These are phyloP conservation scores for Drosophila stalkeri DNA, from an alignment of 2,888 invertebrate genomes.

Conservation along the genomic window DNA sequence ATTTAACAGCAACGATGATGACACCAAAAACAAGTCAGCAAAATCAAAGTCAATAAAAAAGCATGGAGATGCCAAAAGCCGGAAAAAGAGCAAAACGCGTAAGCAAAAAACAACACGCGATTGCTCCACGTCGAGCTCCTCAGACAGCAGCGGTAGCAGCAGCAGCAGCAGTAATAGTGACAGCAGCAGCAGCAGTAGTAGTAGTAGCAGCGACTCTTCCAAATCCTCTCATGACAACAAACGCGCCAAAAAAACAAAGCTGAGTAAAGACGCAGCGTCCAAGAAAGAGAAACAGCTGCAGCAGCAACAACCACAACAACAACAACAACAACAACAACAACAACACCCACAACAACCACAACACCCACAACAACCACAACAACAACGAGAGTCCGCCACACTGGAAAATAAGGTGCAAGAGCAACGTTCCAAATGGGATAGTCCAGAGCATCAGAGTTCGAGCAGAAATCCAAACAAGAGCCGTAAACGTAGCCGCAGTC, in stretches of 20 bases:
- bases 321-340: constrained; percentile 13
- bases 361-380: constrained; percentile 16
- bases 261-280: constrained; percentile 7
- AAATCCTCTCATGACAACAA: constrained; percentile 35
- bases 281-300: constrained; percentile 14
- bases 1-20: constrained; percentile 15
- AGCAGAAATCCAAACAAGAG: constrained; percentile 26
- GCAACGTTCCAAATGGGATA: constrained; percentile 81
- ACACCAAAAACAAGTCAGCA: constrained; percentile 14
- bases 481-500: constrained; percentile 37
- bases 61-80: constrained; percentile 24
- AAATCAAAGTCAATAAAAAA: constrained; percentile 24
- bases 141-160: constrained; percentile 32
- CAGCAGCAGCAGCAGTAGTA: constrained; percentile 12
- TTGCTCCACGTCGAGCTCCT: constrained; percentile 38
- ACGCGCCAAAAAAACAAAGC: constrained; percentile 15
- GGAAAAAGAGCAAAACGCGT: constrained; percentile 10
- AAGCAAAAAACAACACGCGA: constrained; percentile 32
- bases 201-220: constrained; percentile 41
- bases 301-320: constrained; percentile 17
- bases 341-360: constrained; percentile 19
- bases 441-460: constrained; percentile 57
- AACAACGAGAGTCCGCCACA: constrained; percentile 13
- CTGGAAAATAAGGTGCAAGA: constrained; percentile 49
- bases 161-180: constrained; percentile 14